Conservation (phyloP, 1,140 invertebrate genomes). For the Drosophila cardini region DNA sequence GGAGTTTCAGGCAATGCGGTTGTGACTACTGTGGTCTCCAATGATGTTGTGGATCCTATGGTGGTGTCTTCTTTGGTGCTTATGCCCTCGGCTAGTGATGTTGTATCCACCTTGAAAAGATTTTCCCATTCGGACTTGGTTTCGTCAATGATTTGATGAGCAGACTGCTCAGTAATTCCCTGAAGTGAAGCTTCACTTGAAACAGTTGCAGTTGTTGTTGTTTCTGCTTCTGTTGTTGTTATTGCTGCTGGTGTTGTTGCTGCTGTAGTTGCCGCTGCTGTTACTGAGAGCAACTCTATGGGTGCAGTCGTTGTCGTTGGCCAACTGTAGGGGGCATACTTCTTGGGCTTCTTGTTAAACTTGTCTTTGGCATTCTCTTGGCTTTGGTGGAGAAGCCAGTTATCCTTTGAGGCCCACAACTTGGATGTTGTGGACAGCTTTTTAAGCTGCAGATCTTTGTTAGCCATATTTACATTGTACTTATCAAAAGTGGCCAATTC, state of each 20-base stretch:
- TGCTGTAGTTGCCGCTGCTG: not conserved
- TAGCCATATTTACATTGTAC: not conserved
- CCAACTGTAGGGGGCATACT: constrained; percentile 14
- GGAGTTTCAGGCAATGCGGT: constrained; percentile 7
- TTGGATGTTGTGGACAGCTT: constrained; percentile 17
- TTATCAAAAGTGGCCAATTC: constrained; percentile 9
- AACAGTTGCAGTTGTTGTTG: not conserved
- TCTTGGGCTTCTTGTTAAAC: constrained; percentile 42
- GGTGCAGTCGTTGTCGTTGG: not conserved
- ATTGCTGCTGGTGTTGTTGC: not conserved
- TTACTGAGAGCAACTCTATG: constrained; percentile 1
- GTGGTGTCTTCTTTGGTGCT: constrained; percentile 1
- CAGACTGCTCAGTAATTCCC: constrained; percentile 34
- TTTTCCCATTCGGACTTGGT: constrained; percentile 34
- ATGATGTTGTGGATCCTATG: not conserved
- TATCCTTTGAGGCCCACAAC: constrained; percentile 52
- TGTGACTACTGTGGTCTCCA: constrained; percentile 7
- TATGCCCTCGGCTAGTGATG: not conserved
- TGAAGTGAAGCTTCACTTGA: not conserved
- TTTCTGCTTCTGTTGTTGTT: not conserved
- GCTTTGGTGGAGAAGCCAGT: constrained; percentile 49
- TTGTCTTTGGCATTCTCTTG: constrained; percentile 45
- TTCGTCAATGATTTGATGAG: constrained; percentile 14
- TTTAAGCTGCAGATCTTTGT: not conserved
- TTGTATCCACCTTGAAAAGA: constrained; percentile 26